Evolutionary conservation across 2,888 invertebrate genomes (phyloP).

Genomic region (Archaeoteleia sp.): DNA sequence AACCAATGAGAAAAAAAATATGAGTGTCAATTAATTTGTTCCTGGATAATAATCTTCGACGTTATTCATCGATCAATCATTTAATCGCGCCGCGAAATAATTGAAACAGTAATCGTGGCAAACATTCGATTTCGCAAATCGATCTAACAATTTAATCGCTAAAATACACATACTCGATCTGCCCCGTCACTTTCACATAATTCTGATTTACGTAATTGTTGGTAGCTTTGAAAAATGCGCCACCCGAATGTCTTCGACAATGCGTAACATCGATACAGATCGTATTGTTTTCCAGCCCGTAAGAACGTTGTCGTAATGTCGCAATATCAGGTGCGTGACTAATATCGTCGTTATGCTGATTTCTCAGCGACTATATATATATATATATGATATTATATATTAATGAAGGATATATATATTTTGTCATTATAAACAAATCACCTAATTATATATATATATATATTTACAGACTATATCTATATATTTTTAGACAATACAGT

Average conservation of each 20-base stretch:
- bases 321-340: conserved; percentile 53
- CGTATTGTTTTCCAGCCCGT: conserved; percentile 46
- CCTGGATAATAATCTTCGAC: too few relatives aligned
- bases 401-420: conserved; percentile 13
- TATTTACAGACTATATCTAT: too few relatives aligned
- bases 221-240: conserved; percentile 29
- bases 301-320: conserved; percentile 29
- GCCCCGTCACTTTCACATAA: conserved; percentile 42
- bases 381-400: too few relatives aligned
- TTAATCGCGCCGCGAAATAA: conserved; percentile 17
- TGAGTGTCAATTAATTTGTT: too few relatives aligned
- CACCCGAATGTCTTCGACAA: conserved; percentile 31
- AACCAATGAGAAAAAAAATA: too few relatives aligned
- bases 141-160: conserved; percentile 34
- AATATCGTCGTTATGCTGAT: conserved; percentile 47
- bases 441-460: too few relatives aligned
- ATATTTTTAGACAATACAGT: too few relatives aligned
- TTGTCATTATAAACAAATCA: too few relatives aligned
- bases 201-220: conserved; percentile 44
- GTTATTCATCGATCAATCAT: conserved; percentile 5
- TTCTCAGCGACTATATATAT: conserved; percentile 37
- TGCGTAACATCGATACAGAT: conserved; percentile 39
- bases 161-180: conserved; percentile 32
- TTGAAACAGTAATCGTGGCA: conserved; percentile 11
- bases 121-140: conserved; percentile 26